phyloP scores from a whole-genome alignment of 2,797 vertebrate species.

The Brachymystax lenok region DNA sequence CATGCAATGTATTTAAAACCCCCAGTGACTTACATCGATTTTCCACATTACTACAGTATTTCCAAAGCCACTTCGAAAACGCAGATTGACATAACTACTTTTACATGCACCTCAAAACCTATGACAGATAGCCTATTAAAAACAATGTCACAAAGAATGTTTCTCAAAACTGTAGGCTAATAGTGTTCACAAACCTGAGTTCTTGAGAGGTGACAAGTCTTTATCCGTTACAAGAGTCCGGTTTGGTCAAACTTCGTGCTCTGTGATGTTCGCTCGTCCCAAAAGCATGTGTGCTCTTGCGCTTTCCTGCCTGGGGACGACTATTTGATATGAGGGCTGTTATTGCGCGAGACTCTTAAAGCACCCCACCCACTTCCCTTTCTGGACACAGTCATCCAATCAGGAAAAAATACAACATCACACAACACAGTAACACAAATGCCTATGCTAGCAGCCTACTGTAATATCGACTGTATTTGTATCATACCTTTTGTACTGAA shows the following conservation, averaged over 20 bases:
- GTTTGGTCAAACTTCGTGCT: conserved; percentile 65
- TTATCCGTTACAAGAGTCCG: conserved; percentile 25
- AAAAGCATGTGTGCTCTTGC: conserved; percentile 7
- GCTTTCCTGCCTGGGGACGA: conserved; percentile 13
- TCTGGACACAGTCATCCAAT: conserved; percentile 56
- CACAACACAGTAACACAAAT: conserved; percentile 1
- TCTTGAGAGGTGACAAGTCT: conserved; percentile 18
- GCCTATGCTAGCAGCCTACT: not conserved
- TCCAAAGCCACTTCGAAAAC: not conserved
- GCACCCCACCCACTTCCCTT: conserved; percentile 58
- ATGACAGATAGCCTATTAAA: not conserved
- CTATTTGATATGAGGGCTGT: conserved; percentile 20
- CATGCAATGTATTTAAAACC: not conserved
- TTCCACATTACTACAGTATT: not conserved
- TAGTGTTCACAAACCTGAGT: conserved; percentile 54
- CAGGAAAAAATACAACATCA: conserved; percentile 32
- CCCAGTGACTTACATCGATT: not conserved
- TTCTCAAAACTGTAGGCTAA: not conserved
- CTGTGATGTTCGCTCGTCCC: conserved; percentile 8
- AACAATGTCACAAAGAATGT: too few relatives aligned
- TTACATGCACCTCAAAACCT: not conserved
- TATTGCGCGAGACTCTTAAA: conserved; percentile 48
- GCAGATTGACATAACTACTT: not conserved
- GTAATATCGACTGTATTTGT: not conserved
- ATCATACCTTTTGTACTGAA: not conserved